These are phyloP conservation scores for Noctua comes DNA, from an alignment of 2,888 invertebrate genomes.

Conservation along the genomic window DNA sequence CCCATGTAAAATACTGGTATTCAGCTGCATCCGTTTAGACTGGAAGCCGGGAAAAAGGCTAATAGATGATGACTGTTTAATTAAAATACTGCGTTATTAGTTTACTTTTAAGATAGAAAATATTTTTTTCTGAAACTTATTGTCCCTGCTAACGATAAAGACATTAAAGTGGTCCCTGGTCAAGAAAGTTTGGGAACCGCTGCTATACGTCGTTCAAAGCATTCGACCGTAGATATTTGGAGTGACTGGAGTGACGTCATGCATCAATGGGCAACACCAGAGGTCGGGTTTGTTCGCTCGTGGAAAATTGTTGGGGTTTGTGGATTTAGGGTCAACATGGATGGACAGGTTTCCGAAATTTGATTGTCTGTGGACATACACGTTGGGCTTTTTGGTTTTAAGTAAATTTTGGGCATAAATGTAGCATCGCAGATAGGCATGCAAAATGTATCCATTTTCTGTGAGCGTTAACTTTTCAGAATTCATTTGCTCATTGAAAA, in stretches of 20 bases:
- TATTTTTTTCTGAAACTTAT: neutral
- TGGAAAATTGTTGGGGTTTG: conserved; percentile 47
- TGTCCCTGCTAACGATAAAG: neutral
- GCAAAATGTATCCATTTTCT: neutral
- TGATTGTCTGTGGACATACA: conserved; percentile 19
- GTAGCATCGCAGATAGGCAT: too few species aligned
- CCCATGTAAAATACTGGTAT: too few species aligned
- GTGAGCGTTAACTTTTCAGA: neutral
- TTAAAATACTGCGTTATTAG: neutral
- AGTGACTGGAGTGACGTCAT: conserved; percentile 55
- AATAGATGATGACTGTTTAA: neutral
- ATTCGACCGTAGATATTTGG: conserved; percentile 52
- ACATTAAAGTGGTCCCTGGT: neutral
- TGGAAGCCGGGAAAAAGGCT: neutral
- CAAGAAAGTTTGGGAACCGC: neutral
- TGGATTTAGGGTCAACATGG: conserved; percentile 40
- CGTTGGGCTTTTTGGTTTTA: neutral
- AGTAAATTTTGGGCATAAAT: neutral
- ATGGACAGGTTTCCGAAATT: conserved; percentile 21
- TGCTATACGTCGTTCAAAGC: conserved; percentile 54
- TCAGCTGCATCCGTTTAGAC: too few species aligned
- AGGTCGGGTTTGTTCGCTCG: conserved; percentile 45
- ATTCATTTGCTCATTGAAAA: neutral
- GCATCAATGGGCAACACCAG: conserved; percentile 51
- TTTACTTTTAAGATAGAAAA: neutral